Percentiles rank a stretch among this genome's conserved stretches.
phyloP scores from a whole-genome alignment of 1,140 invertebrate genomes.

The Paracyclopina nana region DNA sequence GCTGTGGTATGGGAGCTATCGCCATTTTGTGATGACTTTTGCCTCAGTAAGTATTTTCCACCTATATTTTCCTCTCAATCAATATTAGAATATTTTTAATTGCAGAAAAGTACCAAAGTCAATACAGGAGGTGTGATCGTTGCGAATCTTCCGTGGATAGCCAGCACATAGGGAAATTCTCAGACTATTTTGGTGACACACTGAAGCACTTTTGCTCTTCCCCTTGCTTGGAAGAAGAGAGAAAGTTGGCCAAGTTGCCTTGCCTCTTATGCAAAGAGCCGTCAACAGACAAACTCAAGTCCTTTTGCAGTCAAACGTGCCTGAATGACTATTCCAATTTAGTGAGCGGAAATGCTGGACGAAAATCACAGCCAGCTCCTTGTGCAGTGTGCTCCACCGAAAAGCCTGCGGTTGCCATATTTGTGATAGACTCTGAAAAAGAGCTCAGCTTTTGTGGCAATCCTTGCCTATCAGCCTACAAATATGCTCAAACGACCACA shows the following conservation, averaged over 20 bases:
- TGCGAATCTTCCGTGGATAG: conserved; percentile 50
- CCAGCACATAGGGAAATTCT: conserved; percentile 68
- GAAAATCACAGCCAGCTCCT: conserved; percentile 29
- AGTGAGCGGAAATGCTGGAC: conserved; percentile 48
- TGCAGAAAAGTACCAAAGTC: conserved; percentile 43
- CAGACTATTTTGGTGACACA: conserved; percentile 71
- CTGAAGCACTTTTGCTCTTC: conserved; percentile 78
- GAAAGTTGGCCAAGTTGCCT: conserved; percentile 70
- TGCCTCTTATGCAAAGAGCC: conserved; percentile 81
- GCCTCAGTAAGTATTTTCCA: conserved; percentile 11
- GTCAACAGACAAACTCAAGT: conserved; percentile 52
- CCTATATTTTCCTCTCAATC: conserved; percentile 3
- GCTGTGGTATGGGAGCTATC: conserved; percentile 61
- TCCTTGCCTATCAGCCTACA: conserved; percentile 75
- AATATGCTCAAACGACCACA: conserved; percentile 68
- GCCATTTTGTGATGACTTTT: conserved; percentile 48
- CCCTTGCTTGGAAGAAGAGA: conserved; percentile 64
- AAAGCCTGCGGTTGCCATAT: conserved; percentile 39
- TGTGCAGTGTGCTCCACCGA: conserved; percentile 46
- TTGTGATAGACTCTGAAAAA: conserved; percentile 38
- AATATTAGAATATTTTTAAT: conserved; percentile 21
- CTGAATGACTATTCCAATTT: conserved; percentile 32
- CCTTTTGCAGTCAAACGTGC: conserved; percentile 18
- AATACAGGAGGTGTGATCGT: conserved; percentile 52
- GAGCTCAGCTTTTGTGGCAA: conserved; percentile 60